phyloP scores from a whole-genome alignment of 2,113 vertebrate genomes.

The Lepisosteus oculatus region DNA sequence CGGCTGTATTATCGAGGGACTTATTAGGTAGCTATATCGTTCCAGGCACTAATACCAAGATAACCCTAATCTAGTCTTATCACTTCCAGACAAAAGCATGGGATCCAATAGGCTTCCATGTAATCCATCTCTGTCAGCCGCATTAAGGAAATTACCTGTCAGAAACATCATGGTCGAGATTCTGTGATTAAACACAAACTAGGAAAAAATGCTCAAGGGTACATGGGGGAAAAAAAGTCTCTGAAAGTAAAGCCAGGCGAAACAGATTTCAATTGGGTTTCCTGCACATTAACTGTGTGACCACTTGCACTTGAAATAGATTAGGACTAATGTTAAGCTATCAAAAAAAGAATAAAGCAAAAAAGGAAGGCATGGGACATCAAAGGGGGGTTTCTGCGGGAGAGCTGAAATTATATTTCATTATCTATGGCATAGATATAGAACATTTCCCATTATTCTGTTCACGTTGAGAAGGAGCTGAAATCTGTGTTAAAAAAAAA shows the following conservation, averaged over 20 bases:
- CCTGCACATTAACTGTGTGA: conserved; percentile 50
- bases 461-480: conserved; percentile 21
- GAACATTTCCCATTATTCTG: conserved; percentile 31
- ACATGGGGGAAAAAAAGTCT: conserved; percentile 40
- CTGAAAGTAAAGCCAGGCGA: conserved; percentile 37
- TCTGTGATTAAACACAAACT: conserved; percentile 79
- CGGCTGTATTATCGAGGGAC: conserved; percentile 60
- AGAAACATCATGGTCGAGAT: conserved; percentile 77
- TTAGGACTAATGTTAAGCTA: conserved; percentile 44
- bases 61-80: conserved; percentile 75
- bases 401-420: conserved; percentile 29
- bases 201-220: conserved; percentile 69
- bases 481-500: conserved; percentile 19
- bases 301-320: conserved; percentile 53
- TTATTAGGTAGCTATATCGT: conserved; percentile 71
- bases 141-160: conserved; percentile 88
- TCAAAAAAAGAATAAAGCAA: conserved; percentile 21
- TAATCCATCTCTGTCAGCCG: conserved; percentile 84
- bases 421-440: conserved; percentile 30
- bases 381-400: conserved; percentile 19
- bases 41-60: conserved; percentile 62
- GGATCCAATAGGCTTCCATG: conserved; percentile 62
- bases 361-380: conserved; percentile 24
- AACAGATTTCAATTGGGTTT: conserved; percentile 62
- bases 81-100: conserved; percentile 69